phyloP scores from a whole-genome alignment of 2,888 invertebrate genomes.

The Poecilobothrus nobilitatus region DNA sequence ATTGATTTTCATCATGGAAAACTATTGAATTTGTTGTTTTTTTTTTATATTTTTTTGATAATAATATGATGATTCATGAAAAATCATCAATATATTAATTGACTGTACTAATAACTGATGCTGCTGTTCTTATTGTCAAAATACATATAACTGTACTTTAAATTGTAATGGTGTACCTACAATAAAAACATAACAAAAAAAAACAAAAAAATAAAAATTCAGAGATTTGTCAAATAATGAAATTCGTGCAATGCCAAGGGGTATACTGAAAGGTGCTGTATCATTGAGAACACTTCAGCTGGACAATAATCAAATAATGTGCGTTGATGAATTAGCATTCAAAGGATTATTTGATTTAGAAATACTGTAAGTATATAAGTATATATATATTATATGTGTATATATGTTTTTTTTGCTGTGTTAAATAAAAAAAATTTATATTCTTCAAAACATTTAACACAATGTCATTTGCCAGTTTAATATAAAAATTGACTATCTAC shows the following conservation, averaged over 20 bases:
- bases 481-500: too few relatives aligned
- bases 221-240: conserved; percentile 87
- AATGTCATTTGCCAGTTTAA: too few relatives aligned
- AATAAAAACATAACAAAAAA: too few relatives aligned
- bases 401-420: conserved; percentile 8
- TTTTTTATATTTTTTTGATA: too few relatives aligned
- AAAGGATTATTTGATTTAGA: conserved; percentile 71
- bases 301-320: conserved; percentile 83
- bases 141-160: background rate
- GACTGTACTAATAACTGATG: background rate
- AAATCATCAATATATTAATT: background rate
- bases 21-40: too few relatives aligned
- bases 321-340: conserved; percentile 78
- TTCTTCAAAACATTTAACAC: too few relatives aligned
- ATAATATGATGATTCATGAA: too few relatives aligned
- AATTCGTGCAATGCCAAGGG: conserved; percentile 68
- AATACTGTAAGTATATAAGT: conserved; percentile 64
- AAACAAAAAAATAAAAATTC: conserved; percentile 26
- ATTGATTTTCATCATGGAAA: too few relatives aligned
- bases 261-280: conserved; percentile 68
- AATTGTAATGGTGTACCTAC: too few relatives aligned
- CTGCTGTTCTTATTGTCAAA: background rate
- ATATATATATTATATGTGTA: background rate
- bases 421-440: background rate
- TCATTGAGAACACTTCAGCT: conserved; percentile 75